Percentiles rank a stretch among this genome's conserved stretches.
These are phyloP conservation scores for Penaeus vannamei DNA, from an alignment of 1,140 invertebrate species.

Conservation along the genomic window DNA sequence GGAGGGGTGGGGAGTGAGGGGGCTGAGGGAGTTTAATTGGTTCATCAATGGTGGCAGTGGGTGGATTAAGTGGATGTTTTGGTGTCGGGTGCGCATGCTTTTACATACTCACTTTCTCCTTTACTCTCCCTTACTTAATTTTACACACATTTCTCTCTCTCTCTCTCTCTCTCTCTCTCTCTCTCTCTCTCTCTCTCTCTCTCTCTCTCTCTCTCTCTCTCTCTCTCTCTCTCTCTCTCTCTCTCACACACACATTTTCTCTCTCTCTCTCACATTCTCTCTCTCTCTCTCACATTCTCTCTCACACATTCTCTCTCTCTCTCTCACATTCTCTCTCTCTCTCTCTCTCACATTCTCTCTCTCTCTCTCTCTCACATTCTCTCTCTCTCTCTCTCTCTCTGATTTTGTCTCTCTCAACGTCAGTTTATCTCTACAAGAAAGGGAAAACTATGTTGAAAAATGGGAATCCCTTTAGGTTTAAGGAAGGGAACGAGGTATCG, in stretches of 20 bases:
- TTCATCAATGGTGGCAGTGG: too few relatives aligned
- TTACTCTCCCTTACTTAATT: too few relatives aligned
- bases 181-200: too few relatives aligned
- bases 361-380: constrained; percentile 39
- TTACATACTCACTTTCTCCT: too few relatives aligned
- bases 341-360: neutral
- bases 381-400: constrained; percentile 25
- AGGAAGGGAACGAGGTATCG: too few relatives aligned
- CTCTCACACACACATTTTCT: neutral
- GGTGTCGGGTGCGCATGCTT: too few relatives aligned
- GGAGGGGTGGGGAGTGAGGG: neutral
- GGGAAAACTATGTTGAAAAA: neutral
- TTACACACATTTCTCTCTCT: too few relatives aligned
- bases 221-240: neutral
- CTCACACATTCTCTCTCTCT: neutral
- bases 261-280: neutral
- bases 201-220: too few relatives aligned
- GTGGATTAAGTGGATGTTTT: too few relatives aligned
- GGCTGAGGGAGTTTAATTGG: neutral
- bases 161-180: too few relatives aligned
- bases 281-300: neutral
- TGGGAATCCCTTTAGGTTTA: too few relatives aligned
- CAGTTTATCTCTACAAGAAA: neutral
- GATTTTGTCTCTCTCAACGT: neutral
- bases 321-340: neutral